Conservation (phyloP, 2,797 vertebrate genomes). For the Gambelia wislizenii region DNA sequence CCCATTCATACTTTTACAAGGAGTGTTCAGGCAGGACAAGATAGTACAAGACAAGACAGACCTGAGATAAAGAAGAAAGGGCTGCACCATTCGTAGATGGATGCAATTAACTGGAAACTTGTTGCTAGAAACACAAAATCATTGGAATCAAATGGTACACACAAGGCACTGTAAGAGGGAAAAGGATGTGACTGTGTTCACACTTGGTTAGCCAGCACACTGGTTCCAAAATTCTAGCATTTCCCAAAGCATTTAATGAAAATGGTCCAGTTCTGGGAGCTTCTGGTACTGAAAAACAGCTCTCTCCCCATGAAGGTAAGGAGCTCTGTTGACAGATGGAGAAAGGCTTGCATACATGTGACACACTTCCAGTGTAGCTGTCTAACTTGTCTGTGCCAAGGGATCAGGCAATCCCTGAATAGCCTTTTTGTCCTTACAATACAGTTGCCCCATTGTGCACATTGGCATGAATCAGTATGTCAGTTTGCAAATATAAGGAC, state of each 20-base stretch:
- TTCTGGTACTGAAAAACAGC: not conserved
- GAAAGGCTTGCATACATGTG: not conserved
- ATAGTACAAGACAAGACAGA: not conserved
- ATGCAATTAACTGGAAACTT: not conserved
- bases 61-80: not conserved
- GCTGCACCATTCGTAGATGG: not conserved
- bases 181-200: not conserved
- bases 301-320: not conserved
- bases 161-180: not conserved
- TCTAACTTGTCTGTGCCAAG: not conserved
- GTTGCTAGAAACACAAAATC: not conserved
- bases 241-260: not conserved
- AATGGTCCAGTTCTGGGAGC: not conserved
- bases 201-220: not conserved
- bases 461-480: not conserved
- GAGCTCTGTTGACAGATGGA: not conserved
- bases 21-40: not conserved
- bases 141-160: not conserved
- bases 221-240: no score
- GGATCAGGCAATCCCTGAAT: not conserved
- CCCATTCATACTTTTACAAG: not conserved
- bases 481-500: conserved; percentile 1
- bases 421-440: not conserved
- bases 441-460: not conserved
- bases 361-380: not conserved